Evolutionary conservation across 2,888 invertebrate species (phyloP).

Genomic region (Fragum whitleyi): DNA sequence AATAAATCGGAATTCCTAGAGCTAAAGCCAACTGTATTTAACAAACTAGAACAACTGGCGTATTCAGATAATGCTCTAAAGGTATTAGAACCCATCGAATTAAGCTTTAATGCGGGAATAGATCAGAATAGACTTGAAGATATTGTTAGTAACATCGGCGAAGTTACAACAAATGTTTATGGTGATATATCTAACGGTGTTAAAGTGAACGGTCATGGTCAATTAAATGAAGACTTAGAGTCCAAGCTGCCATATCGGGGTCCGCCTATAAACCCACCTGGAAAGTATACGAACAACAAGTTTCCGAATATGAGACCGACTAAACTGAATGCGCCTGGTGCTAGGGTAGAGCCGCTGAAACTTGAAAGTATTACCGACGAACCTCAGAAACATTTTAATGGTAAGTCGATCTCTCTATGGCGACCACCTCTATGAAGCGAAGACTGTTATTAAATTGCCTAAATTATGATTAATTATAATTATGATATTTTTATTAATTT

Average conservation of each 20-base stretch:
- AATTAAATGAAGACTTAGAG: not conserved
- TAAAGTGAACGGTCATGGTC: constrained; percentile 13
- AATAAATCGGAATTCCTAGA: constrained; percentile 70
- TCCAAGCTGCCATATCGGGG: constrained; percentile 50
- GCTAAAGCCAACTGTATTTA: constrained; percentile 59
- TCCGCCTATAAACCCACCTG: constrained; percentile 52
- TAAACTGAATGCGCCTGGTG: constrained; percentile 12
- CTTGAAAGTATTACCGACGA: constrained; percentile 24
- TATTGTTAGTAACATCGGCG: constrained; percentile 60
- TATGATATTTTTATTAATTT: too few relatives aligned
- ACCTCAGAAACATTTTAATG: not conserved
- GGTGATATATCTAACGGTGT: constrained; percentile 8
- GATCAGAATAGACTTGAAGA: constrained; percentile 60
- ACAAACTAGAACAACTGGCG: constrained; percentile 55
- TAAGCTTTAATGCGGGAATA: constrained; percentile 58
- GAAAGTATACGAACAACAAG: constrained; percentile 39
- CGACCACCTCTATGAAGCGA: not conserved
- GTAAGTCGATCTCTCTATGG: too few relatives aligned
- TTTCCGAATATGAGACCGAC: constrained; percentile 11
- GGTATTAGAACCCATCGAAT: constrained; percentile 45
- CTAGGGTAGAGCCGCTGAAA: constrained; percentile 48
- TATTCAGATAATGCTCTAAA: constrained; percentile 46
- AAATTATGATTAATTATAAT: too few relatives aligned
- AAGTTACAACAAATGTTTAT: constrained; percentile 50
- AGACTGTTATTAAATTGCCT: too few relatives aligned